Base-by-base conservation (phyloP, 2,113 vertebrate genomes). In the Podarcis muralis region DNA sequence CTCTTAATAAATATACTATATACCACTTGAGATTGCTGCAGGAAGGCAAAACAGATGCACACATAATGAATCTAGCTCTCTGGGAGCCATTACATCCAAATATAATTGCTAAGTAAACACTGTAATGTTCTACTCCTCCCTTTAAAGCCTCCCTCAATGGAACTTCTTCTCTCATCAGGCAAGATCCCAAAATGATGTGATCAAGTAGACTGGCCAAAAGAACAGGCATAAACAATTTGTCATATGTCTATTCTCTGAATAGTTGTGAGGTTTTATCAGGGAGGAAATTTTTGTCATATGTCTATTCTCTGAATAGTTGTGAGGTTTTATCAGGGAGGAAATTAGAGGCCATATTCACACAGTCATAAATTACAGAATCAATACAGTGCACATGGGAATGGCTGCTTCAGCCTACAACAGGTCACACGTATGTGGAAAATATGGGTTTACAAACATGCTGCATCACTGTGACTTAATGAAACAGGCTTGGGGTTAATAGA, bases 31-130 rank as follows among this genome's bases (percentile, higher is more conserved):
- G 81, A 86, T 37, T 22, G 40, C 78, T 91, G 65, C 4, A 3
- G 85, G 74, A 91, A 95, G 69, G 69, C 57, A 87, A 89, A 84
- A 62, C 22, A 81, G 1, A 1, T 68, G 74, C 23, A 79, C 57
- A 83, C 35, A 0, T 0, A 77, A 85, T 87, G 79, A n/a, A n/a
- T 37, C 43, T 4, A n/a, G 32, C 79, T 93, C 89, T 89, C 82
- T 82, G 27, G 35, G 57, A n/a, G n/a, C n/a, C n/a, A n/a, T n/a
- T n/a, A n/a, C n/a, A n/a, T n/a, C n/a, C n/a, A n/a, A 15, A 1
- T 57, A 83, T 93, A 92, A 90, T 43, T 84, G 90, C 30, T 65
- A 83, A 91, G 48, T 80, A 90, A 92, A 35, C 15, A 84, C 16
- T 6, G 86, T 92, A 89, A 83, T 57, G 90, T 83, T 30, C 75